Evolutionary conservation across 2,888 invertebrate genomes (phyloP).

Genomic region (Polymixis flavicincta): DNA sequence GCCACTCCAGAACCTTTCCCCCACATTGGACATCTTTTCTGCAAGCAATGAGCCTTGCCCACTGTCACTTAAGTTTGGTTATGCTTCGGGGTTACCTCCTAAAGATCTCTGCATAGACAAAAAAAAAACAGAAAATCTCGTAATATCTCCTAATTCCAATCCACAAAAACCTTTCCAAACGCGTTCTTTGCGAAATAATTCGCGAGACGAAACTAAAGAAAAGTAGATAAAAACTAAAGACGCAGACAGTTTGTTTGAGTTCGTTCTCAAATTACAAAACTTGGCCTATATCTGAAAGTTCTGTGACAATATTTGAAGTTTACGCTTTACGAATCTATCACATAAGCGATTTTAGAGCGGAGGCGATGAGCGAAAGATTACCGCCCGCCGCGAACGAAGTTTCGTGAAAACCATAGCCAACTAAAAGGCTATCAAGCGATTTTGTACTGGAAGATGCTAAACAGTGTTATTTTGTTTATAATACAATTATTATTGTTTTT

Average conservation of each 20-base stretch:
- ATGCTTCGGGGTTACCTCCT: no score
- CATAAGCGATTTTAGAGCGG: conserved; percentile 37
- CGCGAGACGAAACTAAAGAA: conserved; percentile 33
- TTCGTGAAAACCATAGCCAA: not conserved
- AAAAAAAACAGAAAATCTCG: no score
- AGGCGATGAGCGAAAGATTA: conserved; percentile 23
- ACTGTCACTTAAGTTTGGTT: no score
- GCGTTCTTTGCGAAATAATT: conserved; percentile 15
- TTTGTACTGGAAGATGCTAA: not conserved
- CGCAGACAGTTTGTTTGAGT: conserved; percentile 48
- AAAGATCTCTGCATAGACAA: no score
- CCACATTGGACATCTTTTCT: no score
- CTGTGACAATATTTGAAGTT: conserved; percentile 60
- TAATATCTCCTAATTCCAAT: not conserved
- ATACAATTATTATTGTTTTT: not conserved
- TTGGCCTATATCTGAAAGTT: conserved; percentile 57
- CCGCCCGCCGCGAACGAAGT: not conserved
- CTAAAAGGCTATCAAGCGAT: not conserved
- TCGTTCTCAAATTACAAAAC: conserved; percentile 57
- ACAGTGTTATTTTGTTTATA: not conserved
- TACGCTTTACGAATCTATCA: conserved; percentile 27
- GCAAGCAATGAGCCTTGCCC: no score
- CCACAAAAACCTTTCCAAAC: conserved; percentile 11
- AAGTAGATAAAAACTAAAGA: conserved; percentile 54
- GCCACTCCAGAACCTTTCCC: no score